These are phyloP conservation scores for Ectemnius cavifrons DNA, from an alignment of 2,888 invertebrate genomes.

Conservation along the genomic window DNA sequence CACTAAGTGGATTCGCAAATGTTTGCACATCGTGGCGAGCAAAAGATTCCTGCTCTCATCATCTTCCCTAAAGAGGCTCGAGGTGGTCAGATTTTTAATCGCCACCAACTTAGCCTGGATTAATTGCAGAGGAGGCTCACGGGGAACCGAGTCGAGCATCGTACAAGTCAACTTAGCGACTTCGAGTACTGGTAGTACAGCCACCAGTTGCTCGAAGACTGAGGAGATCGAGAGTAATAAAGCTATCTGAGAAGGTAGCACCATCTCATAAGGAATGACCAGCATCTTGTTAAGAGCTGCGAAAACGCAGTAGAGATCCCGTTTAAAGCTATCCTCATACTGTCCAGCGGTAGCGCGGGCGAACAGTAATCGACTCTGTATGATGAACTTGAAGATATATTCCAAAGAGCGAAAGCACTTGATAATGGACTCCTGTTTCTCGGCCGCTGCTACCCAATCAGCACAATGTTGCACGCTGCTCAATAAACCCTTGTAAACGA, in stretches of 20 bases:
- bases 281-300: conserved; percentile 89
- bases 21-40: conserved; percentile 90
- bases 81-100: conserved; percentile 88
- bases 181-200: conserved; percentile 87
- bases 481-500: conserved; percentile 94
- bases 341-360: conserved; percentile 92
- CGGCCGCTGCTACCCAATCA: conserved; percentile 90
- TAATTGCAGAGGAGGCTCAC: conserved; percentile 84
- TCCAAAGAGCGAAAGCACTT: conserved; percentile 94
- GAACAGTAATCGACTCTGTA: conserved; percentile 91
- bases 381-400: conserved; percentile 95
- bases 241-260: conserved; percentile 90
- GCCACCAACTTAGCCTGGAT: conserved; percentile 90
- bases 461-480: conserved; percentile 95
- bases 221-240: conserved; percentile 90
- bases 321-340: conserved; percentile 91
- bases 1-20: conserved; percentile 89
- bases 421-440: conserved; percentile 93
- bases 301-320: conserved; percentile 90
- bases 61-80: conserved; percentile 84
- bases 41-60: conserved; percentile 92
- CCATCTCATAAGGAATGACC: conserved; percentile 84
- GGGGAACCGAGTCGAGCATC: conserved; percentile 88
- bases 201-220: conserved; percentile 89
- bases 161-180: conserved; percentile 88